phyloP scores from a whole-genome alignment of 1,140 invertebrate genomes.

The Aphelenchoides besseyi region DNA sequence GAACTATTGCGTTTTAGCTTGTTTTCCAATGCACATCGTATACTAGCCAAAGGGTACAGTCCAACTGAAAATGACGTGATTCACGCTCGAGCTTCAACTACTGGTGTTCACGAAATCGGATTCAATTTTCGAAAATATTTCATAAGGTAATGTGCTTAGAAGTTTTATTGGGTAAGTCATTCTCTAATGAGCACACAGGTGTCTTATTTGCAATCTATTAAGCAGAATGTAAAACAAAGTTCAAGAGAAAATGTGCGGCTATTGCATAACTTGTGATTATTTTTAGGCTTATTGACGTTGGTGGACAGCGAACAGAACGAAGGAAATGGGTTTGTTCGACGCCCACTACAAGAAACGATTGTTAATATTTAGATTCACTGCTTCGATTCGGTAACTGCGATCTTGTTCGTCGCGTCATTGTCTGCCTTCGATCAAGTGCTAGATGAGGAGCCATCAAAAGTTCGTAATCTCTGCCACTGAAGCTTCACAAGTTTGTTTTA shows the following conservation, averaged over 20 bases:
- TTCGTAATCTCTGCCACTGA: constrained; percentile 12
- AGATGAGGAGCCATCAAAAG: constrained; percentile 46
- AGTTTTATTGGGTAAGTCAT: too few species aligned
- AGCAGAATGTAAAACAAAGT: background rate
- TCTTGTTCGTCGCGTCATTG: constrained; percentile 40
- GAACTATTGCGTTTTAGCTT: constrained; percentile 32
- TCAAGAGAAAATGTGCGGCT: background rate
- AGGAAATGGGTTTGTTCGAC: constrained; percentile 35
- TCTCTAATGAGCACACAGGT: too few species aligned
- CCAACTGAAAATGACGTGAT: constrained; percentile 41
- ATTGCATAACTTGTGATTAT: background rate
- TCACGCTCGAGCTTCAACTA: constrained; percentile 48
- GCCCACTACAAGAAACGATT: background rate
- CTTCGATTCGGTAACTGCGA: constrained; percentile 48
- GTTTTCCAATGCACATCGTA: constrained; percentile 40
- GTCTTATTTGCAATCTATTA: too few species aligned
- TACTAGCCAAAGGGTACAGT: constrained; percentile 29
- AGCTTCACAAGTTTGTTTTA: constrained; percentile 15
- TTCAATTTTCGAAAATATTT: constrained; percentile 39
- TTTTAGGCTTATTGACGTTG: constrained; percentile 48
- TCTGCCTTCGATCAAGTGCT: constrained; percentile 47
- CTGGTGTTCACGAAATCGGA: constrained; percentile 46
- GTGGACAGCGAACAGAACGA: constrained; percentile 47
- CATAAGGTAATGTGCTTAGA: constrained; percentile 44
- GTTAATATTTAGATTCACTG: constrained; percentile 34